phyloP scores from a whole-genome alignment of 2,113 vertebrate species.

The Dunckerocampus dactyliophorus region DNA sequence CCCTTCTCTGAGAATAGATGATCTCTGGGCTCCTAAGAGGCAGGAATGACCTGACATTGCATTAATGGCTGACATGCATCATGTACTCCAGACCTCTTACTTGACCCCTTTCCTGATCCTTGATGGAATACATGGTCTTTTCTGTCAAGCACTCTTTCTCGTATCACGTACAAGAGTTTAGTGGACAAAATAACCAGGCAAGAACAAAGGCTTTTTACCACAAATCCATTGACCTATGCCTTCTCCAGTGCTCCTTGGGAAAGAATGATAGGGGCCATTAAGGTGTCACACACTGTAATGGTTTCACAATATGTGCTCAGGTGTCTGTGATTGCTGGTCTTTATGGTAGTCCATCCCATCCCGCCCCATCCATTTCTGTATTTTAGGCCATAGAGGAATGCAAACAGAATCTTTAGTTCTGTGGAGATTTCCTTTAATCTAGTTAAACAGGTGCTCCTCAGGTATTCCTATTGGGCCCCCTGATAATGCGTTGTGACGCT shows the following conservation, averaged over 20 bases:
- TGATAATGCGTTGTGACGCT: constrained; percentile 18
- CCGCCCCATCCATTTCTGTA: not conserved
- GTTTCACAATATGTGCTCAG: not conserved
- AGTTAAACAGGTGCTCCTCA: not conserved
- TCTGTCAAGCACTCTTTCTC: no score
- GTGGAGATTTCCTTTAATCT: not conserved
- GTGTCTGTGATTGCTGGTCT: not conserved
- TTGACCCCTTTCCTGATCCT: no score
- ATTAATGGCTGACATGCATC: no score
- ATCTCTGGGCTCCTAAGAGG: no score
- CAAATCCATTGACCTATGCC: not conserved
- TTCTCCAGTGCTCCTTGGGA: not conserved
- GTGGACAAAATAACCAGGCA: no score
- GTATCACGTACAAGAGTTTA: no score
- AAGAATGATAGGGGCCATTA: not conserved
- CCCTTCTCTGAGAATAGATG: no score
- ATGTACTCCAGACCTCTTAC: no score
- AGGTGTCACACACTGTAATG: not conserved
- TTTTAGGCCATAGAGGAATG: not conserved
- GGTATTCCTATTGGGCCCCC: constrained; percentile 10
- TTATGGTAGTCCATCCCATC: not conserved
- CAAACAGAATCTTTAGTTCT: not conserved
- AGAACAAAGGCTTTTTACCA: not conserved
- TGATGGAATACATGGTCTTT: no score
- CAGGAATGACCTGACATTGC: no score